Conservation (phyloP, 2,797 vertebrate species). For the Macroramphosus scolopax region DNA sequence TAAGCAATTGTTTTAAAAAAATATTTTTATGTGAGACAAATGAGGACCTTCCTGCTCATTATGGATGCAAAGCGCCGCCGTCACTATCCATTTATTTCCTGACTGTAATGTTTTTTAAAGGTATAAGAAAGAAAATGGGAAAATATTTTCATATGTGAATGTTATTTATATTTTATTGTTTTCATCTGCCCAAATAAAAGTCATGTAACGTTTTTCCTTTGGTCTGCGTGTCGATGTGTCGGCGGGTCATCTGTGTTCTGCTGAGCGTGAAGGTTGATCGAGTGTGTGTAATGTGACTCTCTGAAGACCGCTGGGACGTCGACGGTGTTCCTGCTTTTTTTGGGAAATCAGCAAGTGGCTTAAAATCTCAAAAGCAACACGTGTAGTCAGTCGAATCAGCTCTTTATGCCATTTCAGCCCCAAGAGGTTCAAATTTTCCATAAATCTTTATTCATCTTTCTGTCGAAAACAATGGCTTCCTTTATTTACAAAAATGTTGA, state of each 20-base stretch:
- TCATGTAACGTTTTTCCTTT: constrained; percentile 23
- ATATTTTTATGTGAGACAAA: constrained; percentile 32
- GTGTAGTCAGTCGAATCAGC: not conserved
- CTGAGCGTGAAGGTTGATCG: constrained; percentile 34
- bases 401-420: too few relatives aligned
- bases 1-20: constrained; percentile 39
- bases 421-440: constrained; percentile 30
- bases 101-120: constrained; percentile 53
- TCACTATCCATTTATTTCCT: constrained; percentile 37
- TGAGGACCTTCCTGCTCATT: constrained; percentile 23
- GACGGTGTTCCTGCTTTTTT: not conserved
- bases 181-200: constrained; percentile 71
- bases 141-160: constrained; percentile 77
- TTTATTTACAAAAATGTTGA: constrained; percentile 74
- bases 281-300: constrained; percentile 43
- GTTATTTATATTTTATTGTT: constrained; percentile 79
- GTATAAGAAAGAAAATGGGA: constrained; percentile 48
- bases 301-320: constrained; percentile 15
- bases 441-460: constrained; percentile 71
- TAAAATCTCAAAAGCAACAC: constrained; percentile 21
- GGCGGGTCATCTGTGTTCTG: constrained; percentile 2
- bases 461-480: constrained; percentile 72
- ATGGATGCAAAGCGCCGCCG: constrained; percentile 39
- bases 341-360: too few relatives aligned
- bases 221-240: constrained; percentile 2